Percentiles rank a stretch among this genome's conserved stretches.
Conservation (phyloP, 1,140 invertebrate genomes). For the Cydia splendana region DNA sequence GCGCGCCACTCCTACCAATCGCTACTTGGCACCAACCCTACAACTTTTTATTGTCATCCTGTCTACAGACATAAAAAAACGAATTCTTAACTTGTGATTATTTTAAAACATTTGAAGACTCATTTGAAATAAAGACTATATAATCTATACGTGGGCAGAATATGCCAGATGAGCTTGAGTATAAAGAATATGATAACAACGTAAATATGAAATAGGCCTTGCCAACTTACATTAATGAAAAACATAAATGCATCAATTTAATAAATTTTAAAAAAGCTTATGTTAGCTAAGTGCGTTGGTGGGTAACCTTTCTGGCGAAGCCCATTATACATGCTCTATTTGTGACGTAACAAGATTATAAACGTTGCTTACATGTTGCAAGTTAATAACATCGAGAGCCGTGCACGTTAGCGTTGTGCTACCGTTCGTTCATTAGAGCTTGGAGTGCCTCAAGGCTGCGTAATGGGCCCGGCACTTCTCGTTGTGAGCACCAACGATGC, state of each 20-base stretch:
- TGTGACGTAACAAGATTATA: conserved; percentile 23
- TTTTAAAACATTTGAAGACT: neutral
- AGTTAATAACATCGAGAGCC: conserved; percentile 45
- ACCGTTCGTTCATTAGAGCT: conserved; percentile 60
- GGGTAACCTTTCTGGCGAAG: neutral
- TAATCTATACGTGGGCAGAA: too few relatives aligned
- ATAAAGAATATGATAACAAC: too few relatives aligned
- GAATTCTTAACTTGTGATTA: neutral
- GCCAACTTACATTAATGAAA: too few relatives aligned
- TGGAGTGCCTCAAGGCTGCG: conserved; percentile 59
- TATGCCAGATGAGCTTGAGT: too few relatives aligned
- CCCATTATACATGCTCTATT: conserved; percentile 24
- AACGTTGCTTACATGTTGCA: conserved; percentile 26
- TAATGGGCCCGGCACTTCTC: conserved; percentile 64
- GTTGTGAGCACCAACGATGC: conserved; percentile 57
- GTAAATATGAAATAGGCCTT: too few relatives aligned
- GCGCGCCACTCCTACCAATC: conserved; percentile 53
- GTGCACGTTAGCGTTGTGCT: conserved; percentile 50
- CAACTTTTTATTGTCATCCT: conserved; percentile 43
- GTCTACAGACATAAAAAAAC: conserved; percentile 7
- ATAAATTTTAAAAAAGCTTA: neutral
- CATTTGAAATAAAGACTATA: neutral
- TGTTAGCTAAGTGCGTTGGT: neutral
- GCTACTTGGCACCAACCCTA: conserved; percentile 47
- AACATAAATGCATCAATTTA: too few relatives aligned